Evolutionary conservation across 64 coral and sea anemone genomes (phyloP).

Genomic region (Montipora foliosa): DNA sequence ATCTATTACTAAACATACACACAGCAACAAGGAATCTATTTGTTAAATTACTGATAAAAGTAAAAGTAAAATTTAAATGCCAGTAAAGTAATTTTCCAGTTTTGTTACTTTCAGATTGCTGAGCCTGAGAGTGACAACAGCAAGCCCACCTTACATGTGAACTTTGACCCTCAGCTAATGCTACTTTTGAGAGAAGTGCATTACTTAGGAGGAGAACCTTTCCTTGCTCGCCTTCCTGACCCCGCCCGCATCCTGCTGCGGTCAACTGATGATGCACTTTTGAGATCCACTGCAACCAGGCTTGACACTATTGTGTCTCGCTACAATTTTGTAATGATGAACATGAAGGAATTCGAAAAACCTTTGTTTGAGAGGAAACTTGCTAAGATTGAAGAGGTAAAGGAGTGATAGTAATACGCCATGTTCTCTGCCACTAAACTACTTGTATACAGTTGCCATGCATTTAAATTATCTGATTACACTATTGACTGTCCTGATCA

Average conservation of each 20-base stretch:
- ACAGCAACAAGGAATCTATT: no score
- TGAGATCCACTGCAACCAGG: slow-evolving; percentile 90
- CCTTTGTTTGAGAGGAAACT: slow-evolving; percentile 97
- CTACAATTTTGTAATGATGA: slow-evolving; percentile 90
- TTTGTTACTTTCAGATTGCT: slow-evolving; percentile 65
- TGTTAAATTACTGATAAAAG: no score
- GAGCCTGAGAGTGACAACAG: slow-evolving; percentile 50
- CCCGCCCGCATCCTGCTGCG: slow-evolving; percentile 80
- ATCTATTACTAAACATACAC: no score
- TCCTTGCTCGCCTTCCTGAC: slow-evolving; percentile 87
- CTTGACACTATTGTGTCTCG: slow-evolving; percentile 94
- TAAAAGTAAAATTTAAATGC: no score
- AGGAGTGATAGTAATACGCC: neutral
- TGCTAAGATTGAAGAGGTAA: slow-evolving; percentile 92
- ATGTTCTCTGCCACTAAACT: no score
- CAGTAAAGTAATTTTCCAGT: no score
- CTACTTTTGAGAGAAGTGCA: slow-evolving; percentile 88
- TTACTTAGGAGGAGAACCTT: slow-evolving; percentile 90
- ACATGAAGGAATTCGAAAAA: slow-evolving; percentile 81
- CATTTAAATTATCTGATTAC: no score
- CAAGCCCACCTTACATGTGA: slow-evolving; percentile 75
- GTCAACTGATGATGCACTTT: slow-evolving; percentile 76
- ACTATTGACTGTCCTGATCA: no score
- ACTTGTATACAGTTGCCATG: no score
- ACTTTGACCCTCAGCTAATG: slow-evolving; percentile 91